Evolutionary conservation across 2,797 vertebrate species (phyloP), one percentile per base, ranked within the genome.

Genomic region (Gymnothorax javanicus): DNA sequence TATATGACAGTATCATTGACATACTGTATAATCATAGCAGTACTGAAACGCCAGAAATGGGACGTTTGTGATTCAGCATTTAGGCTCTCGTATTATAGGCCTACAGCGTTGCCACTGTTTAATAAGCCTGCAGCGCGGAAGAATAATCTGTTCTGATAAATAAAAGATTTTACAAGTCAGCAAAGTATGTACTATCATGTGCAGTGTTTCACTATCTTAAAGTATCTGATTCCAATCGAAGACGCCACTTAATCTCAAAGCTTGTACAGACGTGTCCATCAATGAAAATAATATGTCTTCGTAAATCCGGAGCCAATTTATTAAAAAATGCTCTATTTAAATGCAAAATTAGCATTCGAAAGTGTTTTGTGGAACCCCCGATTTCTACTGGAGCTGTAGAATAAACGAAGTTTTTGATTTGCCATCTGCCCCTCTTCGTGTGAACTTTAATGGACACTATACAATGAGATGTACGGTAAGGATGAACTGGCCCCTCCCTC

Each of bases 401-500:
- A 23, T 56, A 17, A 4, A 81, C 9, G 11, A 77, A 5, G 73
- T 77, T 77, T 17, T 77, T 43, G 50, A 0, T 50, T 43, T 17
- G 15, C 8, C 43, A 77, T 77, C 43, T 17, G 33, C 73, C 15
- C 17, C 17, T 27, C 43, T 17, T 77, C 4, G 8, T 58, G n/a
- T 17, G 23, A 84, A 84, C 82, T 9, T 15, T n/a, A 0, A 7
- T 8, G 43, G 73, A 13, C 33, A 43, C 33, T 20, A 7, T 85
- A 88, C 56, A 59, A 57, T 20, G 54, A 20, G 77, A 25, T 82
- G 43, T 88, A 88, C 87, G 87, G 87, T 88, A 88, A 73, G 77
- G 79, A 62, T 52, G 84, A 75, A 85, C 62, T n/a, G 58, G 62
- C 87, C 79, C 77, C 87, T 88, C 87, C 87, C 84, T 50, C 52